Evolutionary conservation across 2,797 vertebrate species (phyloP), one percentile per base, ranked within the genome.

Genomic region (Arnoldichthys spilopterus): DNA sequence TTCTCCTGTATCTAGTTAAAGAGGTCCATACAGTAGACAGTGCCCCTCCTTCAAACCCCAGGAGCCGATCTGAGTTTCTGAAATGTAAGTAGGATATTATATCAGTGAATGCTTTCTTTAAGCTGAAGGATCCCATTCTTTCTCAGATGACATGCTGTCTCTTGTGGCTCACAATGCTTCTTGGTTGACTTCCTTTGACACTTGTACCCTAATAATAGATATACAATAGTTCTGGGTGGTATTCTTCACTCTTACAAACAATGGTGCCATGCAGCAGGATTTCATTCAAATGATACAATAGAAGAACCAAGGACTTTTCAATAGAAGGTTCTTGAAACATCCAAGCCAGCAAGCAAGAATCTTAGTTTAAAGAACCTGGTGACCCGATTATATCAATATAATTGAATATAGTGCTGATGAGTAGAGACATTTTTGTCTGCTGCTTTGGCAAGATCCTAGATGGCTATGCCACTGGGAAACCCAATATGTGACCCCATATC

Each of bases 61-160:
- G 79, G 79, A 86, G 6, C 89, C 91, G 92, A 81, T 86, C 88
- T 18, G 94, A 95, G 28, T 95, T 94, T 82, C 62, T 94, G 18
- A 95, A 94, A 83, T 91, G 94, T 94, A 86, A 91, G 93, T 90
- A 78, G 49, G 2, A n/a, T 30, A 43, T 68, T 53, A 20, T 54
- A 6, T 72, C 45, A 15, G 0, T 37, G 51, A 72, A 37, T n/a
- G 47, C 45, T 32, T 70, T 70, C 69, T 56, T 54, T 54, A 72
- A 7, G 51, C 30, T 56, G 69, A 72, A 72, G 18, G 51, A 22
- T 9, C 54, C 47, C 20, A 34, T 56, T 72, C 20, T 1, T 22
- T 72, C 69, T 72, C 32, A 56, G 51, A 40, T 56, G 51, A 56
- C 69, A 56, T 51, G 11, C 45, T 49, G 11, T 47, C 64, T 45